Percentiles rank a stretch among this genome's conserved stretches.
Conservation (phyloP, 2,888 invertebrate genomes). For the Creontiades dilutus region DNA sequence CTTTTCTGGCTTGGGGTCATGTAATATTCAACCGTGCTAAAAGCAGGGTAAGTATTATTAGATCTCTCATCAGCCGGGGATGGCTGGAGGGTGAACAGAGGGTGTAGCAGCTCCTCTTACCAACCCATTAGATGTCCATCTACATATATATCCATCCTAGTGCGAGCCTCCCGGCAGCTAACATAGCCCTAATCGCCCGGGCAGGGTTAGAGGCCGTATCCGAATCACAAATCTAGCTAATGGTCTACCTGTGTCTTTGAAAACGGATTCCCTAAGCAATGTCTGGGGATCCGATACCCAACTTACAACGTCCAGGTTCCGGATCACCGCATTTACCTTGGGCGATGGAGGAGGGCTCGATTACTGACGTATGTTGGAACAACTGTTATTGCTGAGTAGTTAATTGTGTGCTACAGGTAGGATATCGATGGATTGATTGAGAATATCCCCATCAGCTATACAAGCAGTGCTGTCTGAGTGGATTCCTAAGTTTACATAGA, state of each 20-base stretch:
- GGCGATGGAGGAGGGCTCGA: constrained; percentile 1
- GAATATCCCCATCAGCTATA: not conserved
- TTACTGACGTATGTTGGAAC: constrained; percentile 9
- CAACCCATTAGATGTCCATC: constrained; percentile 71
- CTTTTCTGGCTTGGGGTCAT: constrained; percentile 59
- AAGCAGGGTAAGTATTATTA: constrained; percentile 67
- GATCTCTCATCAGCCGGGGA: constrained; percentile 57
- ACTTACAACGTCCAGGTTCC: constrained; percentile 40
- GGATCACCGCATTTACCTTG: constrained; percentile 44
- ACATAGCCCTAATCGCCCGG: constrained; percentile 44
- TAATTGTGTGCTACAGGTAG: constrained; percentile 19
- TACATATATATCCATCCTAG: constrained; percentile 68
- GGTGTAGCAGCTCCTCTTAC: constrained; percentile 52
- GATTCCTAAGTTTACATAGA: not conserved
- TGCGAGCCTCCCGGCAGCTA: not conserved
- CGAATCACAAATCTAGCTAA: constrained; percentile 70
- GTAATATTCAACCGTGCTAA: constrained; percentile 60
- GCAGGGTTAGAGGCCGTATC: constrained; percentile 31
- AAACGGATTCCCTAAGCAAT: constrained; percentile 61
- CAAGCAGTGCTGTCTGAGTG: not conserved
- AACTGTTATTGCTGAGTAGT: constrained; percentile 49
- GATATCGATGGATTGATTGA: not conserved
- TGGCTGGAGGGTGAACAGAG: constrained; percentile 12
- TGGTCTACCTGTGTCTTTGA: constrained; percentile 68
- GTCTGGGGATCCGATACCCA: not conserved